Evolutionary conservation across 2,888 invertebrate genomes (phyloP).

Genomic region (Congeria kusceri): DNA sequence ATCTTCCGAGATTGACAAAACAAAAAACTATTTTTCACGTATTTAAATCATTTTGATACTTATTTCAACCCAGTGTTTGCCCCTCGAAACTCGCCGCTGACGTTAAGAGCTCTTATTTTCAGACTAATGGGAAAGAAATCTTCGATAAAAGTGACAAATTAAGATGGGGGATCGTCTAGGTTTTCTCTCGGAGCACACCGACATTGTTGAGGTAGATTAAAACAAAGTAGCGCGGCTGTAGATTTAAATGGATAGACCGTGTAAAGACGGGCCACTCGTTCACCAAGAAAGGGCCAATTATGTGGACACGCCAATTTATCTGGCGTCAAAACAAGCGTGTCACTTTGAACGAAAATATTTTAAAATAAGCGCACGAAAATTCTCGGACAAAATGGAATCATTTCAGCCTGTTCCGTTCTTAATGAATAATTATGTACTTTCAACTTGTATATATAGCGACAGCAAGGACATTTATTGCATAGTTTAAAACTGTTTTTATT

Average conservation of each 20-base stretch:
- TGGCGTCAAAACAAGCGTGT: constrained; percentile 49
- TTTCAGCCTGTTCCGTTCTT: too few species aligned
- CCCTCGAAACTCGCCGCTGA: constrained; percentile 21
- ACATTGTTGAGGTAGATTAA: constrained; percentile 30
- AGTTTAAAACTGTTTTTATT: too few species aligned
- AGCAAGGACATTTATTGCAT: too few species aligned
- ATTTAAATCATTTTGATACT: constrained; percentile 51
- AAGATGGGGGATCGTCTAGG: constrained; percentile 25
- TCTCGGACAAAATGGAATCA: too few species aligned
- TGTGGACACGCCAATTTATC: constrained; percentile 11
- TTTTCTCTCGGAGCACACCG: constrained; percentile 15
- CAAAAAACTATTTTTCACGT: constrained; percentile 32
- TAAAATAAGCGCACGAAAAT: constrained; percentile 13
- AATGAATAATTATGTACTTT: too few species aligned
- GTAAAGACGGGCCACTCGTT: constrained; percentile 27
- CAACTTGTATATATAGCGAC: too few species aligned
- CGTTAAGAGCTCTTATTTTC: constrained; percentile 38
- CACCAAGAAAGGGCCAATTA: constrained; percentile 18
- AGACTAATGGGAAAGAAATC: constrained; percentile 44
- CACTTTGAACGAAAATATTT: constrained; percentile 32
- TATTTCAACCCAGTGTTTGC: constrained; percentile 17
- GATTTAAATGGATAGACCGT: constrained; percentile 49
- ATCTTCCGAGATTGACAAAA: too few species aligned
- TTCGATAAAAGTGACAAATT: constrained; percentile 49
- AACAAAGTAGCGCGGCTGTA: constrained; percentile 8